Evolutionary conservation across 2,797 vertebrate species (phyloP).

Genomic region (Sarcoramphus papa): DNA sequence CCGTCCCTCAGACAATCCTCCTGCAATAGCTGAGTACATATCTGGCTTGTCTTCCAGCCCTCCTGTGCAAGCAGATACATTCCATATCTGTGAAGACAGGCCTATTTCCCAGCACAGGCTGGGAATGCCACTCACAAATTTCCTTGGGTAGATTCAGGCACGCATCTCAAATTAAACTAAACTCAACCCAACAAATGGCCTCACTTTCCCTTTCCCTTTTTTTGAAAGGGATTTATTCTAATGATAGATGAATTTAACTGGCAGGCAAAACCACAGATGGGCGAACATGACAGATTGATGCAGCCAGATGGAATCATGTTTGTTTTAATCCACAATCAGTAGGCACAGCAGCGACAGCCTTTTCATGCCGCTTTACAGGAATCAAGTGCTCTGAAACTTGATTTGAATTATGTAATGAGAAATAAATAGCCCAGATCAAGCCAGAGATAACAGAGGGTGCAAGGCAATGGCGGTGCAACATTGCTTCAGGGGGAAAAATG

Average conservation of each 20-base stretch:
- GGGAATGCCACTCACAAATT: neutral
- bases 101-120: neutral
- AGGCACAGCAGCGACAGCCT: neutral
- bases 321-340: neutral
- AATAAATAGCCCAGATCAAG: neutral
- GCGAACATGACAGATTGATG: neutral
- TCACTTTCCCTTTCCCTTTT: neutral
- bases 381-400: neutral
- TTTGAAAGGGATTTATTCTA: neutral
- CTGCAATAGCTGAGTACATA: fast-evolving
- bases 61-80: neutral
- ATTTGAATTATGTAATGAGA: slow-evolving; percentile 8
- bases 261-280: slow-evolving; percentile 19
- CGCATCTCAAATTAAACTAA: neutral
- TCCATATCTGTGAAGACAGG: neutral
- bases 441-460: neutral
- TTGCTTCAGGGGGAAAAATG: neutral
- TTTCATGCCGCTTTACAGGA: slow-evolving; percentile 4
- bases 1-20: neutral
- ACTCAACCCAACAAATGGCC: neutral
- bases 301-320: slow-evolving; percentile 23
- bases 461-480: neutral
- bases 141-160: neutral
- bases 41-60: neutral
- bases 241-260: neutral